Evolutionary conservation across 2,113 vertebrate genomes (phyloP), one percentile per base, ranked within the genome.

Genomic region (Gobius niger): DNA sequence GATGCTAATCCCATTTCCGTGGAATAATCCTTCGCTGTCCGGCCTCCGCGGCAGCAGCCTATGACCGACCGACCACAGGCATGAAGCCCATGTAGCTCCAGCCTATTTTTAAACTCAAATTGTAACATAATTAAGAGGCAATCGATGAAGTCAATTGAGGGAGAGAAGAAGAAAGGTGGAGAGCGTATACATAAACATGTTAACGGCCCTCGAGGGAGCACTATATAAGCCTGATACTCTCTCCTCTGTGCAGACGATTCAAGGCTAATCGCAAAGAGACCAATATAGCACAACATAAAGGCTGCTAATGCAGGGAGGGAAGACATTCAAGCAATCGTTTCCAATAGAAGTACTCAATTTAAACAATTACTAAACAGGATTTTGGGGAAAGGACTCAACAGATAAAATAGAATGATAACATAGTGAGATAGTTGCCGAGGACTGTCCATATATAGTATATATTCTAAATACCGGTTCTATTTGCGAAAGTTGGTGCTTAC

Each of bases 91-190:
- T 34, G 24, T 34, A 42, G 15, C 10, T 0, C 65, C 15, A 41
- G 72, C 41, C 77, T 87, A 78, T 88, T 84, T 85, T 82, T 78
- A 82, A 71, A 77, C 65, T 49, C 47, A 80, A 86, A 86, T 78
- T 81, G 76, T 89, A 85, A 86, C 75, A 82, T 91, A 81, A 87
- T 91, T 81, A 91, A 84, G 76, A 86, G 69, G 1, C n/a, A 80
- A 83, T 87, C 81, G 44, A 88, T 90, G 52, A 77, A 80, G 70
- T 88, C 67, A 68, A 84, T 74, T 77, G 76, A 83, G 87, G 78
- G 76, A 85, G 74, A 87, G 73, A 70, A 49, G 51, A n/a, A 49
- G 56, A 78, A 42, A 42, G 47, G 68, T 13, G 60, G 72, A 16
- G 7, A 42, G 61, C 44, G 46, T 15, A 57, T 63, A 77, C 78